phyloP scores from a whole-genome alignment of 2,797 vertebrate genomes.

The Orientallactaga sibirica region DNA sequence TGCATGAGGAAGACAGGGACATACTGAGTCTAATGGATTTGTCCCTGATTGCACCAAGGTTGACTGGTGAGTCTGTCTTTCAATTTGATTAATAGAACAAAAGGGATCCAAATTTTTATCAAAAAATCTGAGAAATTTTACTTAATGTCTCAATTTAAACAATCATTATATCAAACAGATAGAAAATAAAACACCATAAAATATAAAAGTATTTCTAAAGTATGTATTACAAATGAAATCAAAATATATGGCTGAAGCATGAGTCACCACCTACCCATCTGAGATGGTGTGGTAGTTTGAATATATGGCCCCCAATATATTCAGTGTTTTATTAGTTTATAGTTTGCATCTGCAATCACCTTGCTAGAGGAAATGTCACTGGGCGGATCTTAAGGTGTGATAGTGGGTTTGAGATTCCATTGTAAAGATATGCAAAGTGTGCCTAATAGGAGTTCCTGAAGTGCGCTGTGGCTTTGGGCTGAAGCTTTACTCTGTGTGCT shows the following conservation, averaged over 20 bases:
- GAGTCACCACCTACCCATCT: not conserved
- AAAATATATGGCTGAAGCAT: not conserved
- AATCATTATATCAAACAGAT: not conserved
- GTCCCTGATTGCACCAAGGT: not conserved
- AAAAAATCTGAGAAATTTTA: not conserved
- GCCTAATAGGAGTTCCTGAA: not conserved
- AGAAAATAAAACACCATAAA: not conserved
- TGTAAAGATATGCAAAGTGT: too few species aligned
- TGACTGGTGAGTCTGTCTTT: not conserved
- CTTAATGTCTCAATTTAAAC: not conserved
- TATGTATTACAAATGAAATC: not conserved
- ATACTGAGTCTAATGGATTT: not conserved
- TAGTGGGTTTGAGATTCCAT: too few species aligned
- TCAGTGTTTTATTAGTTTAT: too few species aligned
- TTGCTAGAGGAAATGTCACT: too few species aligned
- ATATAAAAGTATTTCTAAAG: not conserved
- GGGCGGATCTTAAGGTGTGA: too few species aligned
- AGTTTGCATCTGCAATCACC: too few species aligned
- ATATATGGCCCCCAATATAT: too few species aligned
- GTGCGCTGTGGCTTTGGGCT: too few species aligned
- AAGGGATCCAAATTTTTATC: not conserved
- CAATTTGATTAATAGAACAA: not conserved
- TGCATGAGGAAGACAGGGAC: not conserved
- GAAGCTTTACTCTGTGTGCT: too few species aligned
- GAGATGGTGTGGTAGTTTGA: too few species aligned